Conservation (phyloP, 2,888 invertebrate species). For the Xestia sexstrigata region DNA sequence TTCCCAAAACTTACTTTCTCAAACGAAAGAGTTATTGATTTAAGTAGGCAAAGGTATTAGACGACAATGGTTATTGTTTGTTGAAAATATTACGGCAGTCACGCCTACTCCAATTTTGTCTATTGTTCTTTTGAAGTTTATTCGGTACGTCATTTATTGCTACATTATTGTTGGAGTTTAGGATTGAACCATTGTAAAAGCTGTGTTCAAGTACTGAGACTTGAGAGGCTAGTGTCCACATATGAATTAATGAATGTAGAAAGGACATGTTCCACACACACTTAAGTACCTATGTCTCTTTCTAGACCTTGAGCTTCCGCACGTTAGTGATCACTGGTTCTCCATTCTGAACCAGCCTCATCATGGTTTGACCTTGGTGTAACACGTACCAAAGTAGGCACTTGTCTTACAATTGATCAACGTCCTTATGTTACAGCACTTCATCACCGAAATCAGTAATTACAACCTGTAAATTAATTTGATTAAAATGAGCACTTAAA, state of each 20-base stretch:
- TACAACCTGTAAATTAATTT: constrained; percentile 64
- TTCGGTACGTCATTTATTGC: background rate
- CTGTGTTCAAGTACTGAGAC: background rate
- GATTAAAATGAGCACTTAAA: constrained; percentile 69
- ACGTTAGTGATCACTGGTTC: background rate
- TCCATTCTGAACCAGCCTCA: background rate
- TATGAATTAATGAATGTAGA: background rate
- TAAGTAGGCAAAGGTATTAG: constrained; percentile 2
- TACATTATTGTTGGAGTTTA: background rate
- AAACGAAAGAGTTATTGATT: constrained; percentile 42
- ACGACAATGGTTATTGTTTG: constrained; percentile 16
- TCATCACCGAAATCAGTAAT: constrained; percentile 37
- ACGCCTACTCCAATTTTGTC: background rate
- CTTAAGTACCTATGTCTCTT: background rate
- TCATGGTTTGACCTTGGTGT: background rate
- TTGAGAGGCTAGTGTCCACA: background rate
- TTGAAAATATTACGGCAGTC: constrained; percentile 2
- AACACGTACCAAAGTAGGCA: background rate
- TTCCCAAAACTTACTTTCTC: constrained; percentile 42
- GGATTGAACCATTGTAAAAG: no score
- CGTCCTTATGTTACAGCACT: constrained; percentile 11
- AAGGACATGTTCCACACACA: background rate
- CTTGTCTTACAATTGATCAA: constrained; percentile 6
- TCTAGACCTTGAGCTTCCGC: background rate
- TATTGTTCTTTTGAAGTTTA: constrained; percentile 1